phyloP scores from a whole-genome alignment of 2,113 vertebrate species.

The Rhinolophus ferrumequinum region DNA sequence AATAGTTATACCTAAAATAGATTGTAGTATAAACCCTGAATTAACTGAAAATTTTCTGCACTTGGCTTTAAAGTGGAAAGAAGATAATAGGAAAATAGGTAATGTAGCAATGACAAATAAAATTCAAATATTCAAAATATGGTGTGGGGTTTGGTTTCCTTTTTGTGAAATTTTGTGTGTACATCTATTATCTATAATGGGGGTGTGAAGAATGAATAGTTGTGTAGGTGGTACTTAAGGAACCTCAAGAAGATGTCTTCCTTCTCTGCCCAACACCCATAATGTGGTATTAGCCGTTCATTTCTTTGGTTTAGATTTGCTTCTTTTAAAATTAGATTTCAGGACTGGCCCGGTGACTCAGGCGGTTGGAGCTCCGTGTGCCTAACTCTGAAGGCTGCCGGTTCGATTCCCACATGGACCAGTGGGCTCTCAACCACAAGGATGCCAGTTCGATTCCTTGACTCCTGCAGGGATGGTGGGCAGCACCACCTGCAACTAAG shows the following conservation, averaged over 20 bases:
- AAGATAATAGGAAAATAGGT: not conserved
- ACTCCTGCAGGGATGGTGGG: no score
- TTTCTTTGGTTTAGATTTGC: not conserved
- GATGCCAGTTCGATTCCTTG: no score
- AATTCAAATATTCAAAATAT: not conserved
- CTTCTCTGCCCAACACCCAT: not conserved
- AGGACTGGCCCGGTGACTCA: no score
- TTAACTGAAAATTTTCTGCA: not conserved
- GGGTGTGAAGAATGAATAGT: not conserved
- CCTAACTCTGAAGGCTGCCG: no score
- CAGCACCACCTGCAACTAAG: no score
- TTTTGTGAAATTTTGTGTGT: not conserved
- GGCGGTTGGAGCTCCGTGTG: no score
- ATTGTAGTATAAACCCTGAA: not conserved
- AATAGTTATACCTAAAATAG: not conserved
- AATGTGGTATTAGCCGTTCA: not conserved
- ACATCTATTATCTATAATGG: not conserved
- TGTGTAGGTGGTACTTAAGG: not conserved
- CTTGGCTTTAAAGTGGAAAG: conserved; percentile 25
- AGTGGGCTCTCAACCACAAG: no score
- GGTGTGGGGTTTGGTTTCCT: not conserved
- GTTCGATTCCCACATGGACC: no score
- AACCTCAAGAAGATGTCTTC: not conserved
- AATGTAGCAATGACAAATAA: not conserved
- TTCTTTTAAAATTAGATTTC: not conserved